phyloP scores from a whole-genome alignment of 1,140 invertebrate genomes.

The Monomorium pharaonis region DNA sequence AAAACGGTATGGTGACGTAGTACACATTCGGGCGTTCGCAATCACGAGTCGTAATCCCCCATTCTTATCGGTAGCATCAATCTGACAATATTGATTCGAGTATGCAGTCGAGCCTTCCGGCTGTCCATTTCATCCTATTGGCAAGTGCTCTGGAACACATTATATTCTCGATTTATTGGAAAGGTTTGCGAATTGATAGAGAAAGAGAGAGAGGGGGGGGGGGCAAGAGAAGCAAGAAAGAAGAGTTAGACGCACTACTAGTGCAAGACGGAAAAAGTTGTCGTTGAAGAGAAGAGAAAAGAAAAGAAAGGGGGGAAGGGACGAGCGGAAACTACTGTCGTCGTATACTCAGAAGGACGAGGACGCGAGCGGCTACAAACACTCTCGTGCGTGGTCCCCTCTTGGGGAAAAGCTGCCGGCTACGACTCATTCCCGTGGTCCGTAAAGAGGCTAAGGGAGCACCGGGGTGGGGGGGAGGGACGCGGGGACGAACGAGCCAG shows the following conservation, averaged over 20 bases:
- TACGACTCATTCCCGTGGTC: slow-evolving; percentile 70
- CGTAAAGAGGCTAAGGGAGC: slow-evolving; percentile 68
- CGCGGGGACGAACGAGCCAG: slow-evolving; percentile 34
- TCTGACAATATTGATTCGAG: slow-evolving; percentile 57
- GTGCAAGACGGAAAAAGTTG: slow-evolving; percentile 42
- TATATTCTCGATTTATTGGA: slow-evolving; percentile 55
- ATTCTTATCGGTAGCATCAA: slow-evolving; percentile 56
- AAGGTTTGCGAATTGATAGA: slow-evolving; percentile 29
- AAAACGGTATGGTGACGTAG: neutral
- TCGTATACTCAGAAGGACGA: slow-evolving; percentile 44
- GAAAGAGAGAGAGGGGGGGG: neutral
- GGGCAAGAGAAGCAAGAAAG: neutral
- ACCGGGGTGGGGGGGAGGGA: neutral
- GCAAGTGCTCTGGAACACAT: slow-evolving; percentile 50
- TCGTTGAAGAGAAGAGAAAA: neutral
- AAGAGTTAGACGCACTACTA: slow-evolving; percentile 6
- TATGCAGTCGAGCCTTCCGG: slow-evolving; percentile 42
- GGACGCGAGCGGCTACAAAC: slow-evolving; percentile 61
- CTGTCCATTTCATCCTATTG: slow-evolving; percentile 50
- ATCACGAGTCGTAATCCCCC: slow-evolving; percentile 35
- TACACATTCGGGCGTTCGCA: slow-evolving; percentile 9
- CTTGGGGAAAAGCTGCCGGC: slow-evolving; percentile 63
- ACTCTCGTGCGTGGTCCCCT: slow-evolving; percentile 62
- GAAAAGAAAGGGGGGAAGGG: neutral
- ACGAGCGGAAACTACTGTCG: neutral